Percentiles rank a stretch among this genome's conserved stretches.
Conservation (phyloP, 1,140 invertebrate genomes). For the Danaus plexippus region DNA sequence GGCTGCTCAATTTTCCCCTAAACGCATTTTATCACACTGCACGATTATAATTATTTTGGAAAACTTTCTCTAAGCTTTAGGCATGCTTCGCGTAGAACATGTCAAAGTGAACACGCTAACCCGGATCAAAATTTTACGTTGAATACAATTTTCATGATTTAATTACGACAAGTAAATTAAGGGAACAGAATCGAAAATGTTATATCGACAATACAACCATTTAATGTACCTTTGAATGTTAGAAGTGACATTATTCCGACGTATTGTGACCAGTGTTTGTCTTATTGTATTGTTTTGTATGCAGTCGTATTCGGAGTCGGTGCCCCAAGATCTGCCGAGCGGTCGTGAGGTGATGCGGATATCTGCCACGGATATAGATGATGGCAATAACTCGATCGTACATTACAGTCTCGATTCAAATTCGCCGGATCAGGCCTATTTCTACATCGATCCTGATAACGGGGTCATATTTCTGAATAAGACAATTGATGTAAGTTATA, state of each 20-base stretch:
- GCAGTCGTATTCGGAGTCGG: constrained; percentile 81
- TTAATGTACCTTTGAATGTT: too few relatives aligned
- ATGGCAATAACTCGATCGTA: constrained; percentile 87
- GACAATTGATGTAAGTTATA: constrained; percentile 75
- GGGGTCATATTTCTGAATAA: constrained; percentile 85
- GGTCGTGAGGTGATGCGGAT: constrained; percentile 87
- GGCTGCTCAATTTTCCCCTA: constrained; percentile 64
- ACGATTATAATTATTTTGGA: constrained; percentile 68
- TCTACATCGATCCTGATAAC: constrained; percentile 82
- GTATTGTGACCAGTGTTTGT: neutral
- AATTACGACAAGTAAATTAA: constrained; percentile 5
- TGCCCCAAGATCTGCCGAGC: constrained; percentile 80
- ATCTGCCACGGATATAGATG: constrained; percentile 90
- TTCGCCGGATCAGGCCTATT: constrained; percentile 77
- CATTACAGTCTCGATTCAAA: constrained; percentile 75
- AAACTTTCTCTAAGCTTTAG: constrained; percentile 68
- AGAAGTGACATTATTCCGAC: too few relatives aligned
- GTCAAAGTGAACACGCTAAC: constrained; percentile 39
- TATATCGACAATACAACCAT: too few relatives aligned
- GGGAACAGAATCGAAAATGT: too few relatives aligned
- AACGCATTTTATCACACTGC: constrained; percentile 67
- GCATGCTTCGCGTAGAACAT: constrained; percentile 69
- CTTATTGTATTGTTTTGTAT: constrained; percentile 29
- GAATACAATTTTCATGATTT: constrained; percentile 11
- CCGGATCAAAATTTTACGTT: constrained; percentile 20